Percentiles rank a stretch among this genome's conserved stretches.
phyloP scores from a whole-genome alignment of 2,113 vertebrate genomes.

The Callithrix jacchus region DNA sequence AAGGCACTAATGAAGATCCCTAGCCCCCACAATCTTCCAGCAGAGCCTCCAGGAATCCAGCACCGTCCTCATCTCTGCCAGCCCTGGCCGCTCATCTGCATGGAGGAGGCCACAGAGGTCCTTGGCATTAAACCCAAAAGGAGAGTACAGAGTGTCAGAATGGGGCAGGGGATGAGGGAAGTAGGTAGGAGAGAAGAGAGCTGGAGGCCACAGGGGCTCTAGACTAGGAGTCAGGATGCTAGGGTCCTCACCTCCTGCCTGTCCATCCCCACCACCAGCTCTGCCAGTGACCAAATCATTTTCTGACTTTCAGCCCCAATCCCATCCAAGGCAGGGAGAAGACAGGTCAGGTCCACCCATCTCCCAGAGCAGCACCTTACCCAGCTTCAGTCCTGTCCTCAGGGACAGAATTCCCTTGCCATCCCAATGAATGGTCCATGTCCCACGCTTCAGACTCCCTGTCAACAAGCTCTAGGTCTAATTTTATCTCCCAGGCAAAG shows the following conservation, averaged over 20 bases:
- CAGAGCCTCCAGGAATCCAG: not conserved
- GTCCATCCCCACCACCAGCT: not conserved
- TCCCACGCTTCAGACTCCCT: conserved; percentile 61
- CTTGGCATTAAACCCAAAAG: not conserved
- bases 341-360: conserved; percentile 12
- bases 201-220: not conserved
- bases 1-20: not conserved
- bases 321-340: not conserved
- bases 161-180: not conserved
- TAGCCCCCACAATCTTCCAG: not conserved
- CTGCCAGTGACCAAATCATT: conserved; percentile 4
- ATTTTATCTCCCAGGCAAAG: conserved; percentile 64
- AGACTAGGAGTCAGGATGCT: not conserved
- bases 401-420: conserved; percentile 55
- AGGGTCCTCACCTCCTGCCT: not conserved
- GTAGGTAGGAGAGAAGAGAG: not conserved
- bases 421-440: conserved; percentile 65
- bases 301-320: not conserved
- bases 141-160: not conserved
- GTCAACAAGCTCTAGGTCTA: conserved; percentile 68
- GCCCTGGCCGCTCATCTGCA: not conserved
- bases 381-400: conserved; percentile 63
- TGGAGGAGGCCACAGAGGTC: not conserved
- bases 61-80: not conserved
- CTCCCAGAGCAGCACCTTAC: conserved; percentile 67